phyloP scores from a whole-genome alignment of 2,888 invertebrate species.

The Meta bourneti region DNA sequence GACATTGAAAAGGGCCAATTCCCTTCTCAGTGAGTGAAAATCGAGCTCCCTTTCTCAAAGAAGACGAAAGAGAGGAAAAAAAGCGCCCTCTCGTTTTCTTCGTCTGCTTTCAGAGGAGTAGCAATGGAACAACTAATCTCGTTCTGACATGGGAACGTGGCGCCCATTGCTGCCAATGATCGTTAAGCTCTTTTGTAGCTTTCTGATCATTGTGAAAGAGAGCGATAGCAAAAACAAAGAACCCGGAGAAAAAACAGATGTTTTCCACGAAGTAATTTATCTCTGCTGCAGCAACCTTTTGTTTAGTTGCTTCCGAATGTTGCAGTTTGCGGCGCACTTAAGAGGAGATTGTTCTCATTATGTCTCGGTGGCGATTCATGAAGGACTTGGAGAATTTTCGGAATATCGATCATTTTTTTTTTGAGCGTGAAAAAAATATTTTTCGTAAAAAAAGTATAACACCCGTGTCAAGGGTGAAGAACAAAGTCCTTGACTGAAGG shows the following conservation, averaged over 20 bases:
- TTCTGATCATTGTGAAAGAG: slow-evolving; percentile 65
- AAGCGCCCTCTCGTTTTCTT: slow-evolving; percentile 38
- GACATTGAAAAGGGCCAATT: slow-evolving; percentile 69
- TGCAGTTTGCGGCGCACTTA: slow-evolving; percentile 4
- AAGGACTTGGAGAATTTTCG: background rate
- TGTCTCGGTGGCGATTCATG: background rate
- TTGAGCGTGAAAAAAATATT: background rate
- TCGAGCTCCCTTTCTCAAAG: slow-evolving; percentile 32
- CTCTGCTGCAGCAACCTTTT: slow-evolving; percentile 40
- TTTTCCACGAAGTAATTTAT: slow-evolving; percentile 51
- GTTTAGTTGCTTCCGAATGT: slow-evolving; percentile 33
- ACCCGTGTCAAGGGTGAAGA: too few relatives aligned
- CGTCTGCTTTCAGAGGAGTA: slow-evolving; percentile 45
- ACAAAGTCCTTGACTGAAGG: too few relatives aligned
- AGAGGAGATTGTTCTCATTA: background rate
- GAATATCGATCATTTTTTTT: background rate
- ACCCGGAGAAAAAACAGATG: slow-evolving; percentile 57
- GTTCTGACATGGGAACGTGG: slow-evolving; percentile 67
- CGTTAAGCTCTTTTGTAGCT: slow-evolving; percentile 70
- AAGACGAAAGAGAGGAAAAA: slow-evolving; percentile 27
- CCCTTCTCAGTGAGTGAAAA: slow-evolving; percentile 61
- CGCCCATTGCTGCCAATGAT: slow-evolving; percentile 71
- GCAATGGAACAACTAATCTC: slow-evolving; percentile 71
- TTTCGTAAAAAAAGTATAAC: too few relatives aligned
- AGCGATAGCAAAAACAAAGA: slow-evolving; percentile 53